These are phyloP conservation scores for Notospermus geniculatus DNA, from an alignment of 1,140 invertebrate genomes.

Conservation along the genomic window DNA sequence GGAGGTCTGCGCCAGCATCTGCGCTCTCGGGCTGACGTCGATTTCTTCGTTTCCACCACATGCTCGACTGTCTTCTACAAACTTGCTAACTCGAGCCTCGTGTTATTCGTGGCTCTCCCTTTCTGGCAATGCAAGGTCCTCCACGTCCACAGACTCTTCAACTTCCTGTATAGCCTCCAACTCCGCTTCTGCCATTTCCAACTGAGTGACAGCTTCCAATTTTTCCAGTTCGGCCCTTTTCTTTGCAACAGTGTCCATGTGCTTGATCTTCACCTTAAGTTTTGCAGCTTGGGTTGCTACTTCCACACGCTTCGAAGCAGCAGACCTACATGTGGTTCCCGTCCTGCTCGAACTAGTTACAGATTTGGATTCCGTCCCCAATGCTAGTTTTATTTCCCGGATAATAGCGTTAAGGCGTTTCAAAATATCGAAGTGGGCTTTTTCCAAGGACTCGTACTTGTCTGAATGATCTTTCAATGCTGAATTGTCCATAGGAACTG, in stretches of 20 bases:
- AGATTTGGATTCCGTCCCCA: too few species aligned
- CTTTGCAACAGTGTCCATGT: conserved; percentile 4
- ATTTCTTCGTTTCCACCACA: neutral
- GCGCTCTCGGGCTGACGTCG: neutral
- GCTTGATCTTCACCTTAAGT: conserved; percentile 1
- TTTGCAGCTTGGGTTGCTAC: neutral
- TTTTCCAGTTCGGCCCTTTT: neutral
- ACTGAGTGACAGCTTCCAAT: neutral
- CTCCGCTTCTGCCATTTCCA: conserved; percentile 11
- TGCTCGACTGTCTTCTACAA: neutral
- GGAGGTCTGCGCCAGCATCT: neutral
- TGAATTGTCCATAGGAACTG: too few species aligned
- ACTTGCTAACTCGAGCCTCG: neutral
- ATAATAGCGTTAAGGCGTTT: too few species aligned
- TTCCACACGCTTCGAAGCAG: too few species aligned
- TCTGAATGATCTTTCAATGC: too few species aligned
- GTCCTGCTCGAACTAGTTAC: too few species aligned
- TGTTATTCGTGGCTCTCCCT: too few species aligned
- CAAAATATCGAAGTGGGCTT: too few species aligned
- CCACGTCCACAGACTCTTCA: neutral
- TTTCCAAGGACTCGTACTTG: too few species aligned
- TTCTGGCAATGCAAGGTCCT: too few species aligned
- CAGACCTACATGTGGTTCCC: too few species aligned
- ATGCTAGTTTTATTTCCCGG: too few species aligned
- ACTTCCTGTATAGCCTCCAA: neutral